These are phyloP conservation scores for Ceratina australensis DNA, from an alignment of 1,140 invertebrate genomes.

Conservation along the genomic window DNA sequence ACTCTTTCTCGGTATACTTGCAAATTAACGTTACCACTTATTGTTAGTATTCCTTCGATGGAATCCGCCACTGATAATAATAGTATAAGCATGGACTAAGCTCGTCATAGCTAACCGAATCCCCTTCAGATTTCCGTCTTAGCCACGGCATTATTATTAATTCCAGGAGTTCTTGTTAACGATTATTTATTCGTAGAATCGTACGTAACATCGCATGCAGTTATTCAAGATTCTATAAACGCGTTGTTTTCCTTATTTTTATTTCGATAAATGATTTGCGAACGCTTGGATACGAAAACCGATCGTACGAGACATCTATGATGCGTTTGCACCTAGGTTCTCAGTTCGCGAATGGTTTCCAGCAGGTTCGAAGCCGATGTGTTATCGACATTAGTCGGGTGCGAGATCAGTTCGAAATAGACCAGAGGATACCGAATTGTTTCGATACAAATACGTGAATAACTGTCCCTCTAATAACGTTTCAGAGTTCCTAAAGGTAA, in stretches of 20 bases:
- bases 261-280: not conserved
- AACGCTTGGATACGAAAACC: not conserved
- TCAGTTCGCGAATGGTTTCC: conserved; percentile 17
- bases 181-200: not conserved
- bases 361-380: conserved; percentile 11
- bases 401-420: not conserved
- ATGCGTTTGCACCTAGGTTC: not conserved
- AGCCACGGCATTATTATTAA: not conserved
- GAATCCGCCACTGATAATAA: conserved; percentile 17
- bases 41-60: not conserved
- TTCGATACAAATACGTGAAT: conserved; percentile 15
- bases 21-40: conserved; percentile 10
- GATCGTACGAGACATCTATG: not conserved
- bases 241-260: too few relatives aligned
- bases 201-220: too few relatives aligned
- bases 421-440: not conserved
- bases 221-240: too few relatives aligned
- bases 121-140: not conserved
- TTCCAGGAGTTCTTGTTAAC: not conserved
- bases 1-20: not conserved
- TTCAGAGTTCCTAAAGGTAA: not conserved
- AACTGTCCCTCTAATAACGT: not conserved
- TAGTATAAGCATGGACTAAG: conserved; percentile 4
- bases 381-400: not conserved
- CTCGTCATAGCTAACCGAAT: not conserved